A percentile compares a stretch with the other conserved stretches of the same genome.
phyloP scores from a whole-genome alignment of 2,888 invertebrate genomes.

The Drosophila birchii region DNA sequence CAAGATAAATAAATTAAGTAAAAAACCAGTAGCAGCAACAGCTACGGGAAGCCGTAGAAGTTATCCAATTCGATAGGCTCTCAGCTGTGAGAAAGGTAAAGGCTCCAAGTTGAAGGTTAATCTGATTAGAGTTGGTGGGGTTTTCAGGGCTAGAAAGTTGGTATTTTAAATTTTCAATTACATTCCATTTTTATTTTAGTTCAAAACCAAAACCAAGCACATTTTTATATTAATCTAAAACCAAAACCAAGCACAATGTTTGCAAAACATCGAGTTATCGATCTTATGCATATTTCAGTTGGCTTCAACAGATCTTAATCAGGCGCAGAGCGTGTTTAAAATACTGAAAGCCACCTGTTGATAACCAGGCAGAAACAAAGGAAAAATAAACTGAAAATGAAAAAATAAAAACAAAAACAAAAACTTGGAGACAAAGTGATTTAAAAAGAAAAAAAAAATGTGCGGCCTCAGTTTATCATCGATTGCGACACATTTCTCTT shows the following conservation, averaged over 20 bases:
- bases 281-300: constrained; percentile 1
- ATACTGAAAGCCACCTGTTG: constrained; percentile 31
- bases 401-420: background rate
- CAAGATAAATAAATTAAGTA: constrained; percentile 14
- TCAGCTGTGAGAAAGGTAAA: background rate
- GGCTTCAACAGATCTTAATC: constrained; percentile 12
- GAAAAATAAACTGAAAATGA: constrained; percentile 10
- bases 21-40: constrained; percentile 14
- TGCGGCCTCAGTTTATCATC: constrained; percentile 19
- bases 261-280: constrained; percentile 4
- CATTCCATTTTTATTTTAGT: no score
- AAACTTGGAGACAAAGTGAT: constrained; percentile 17
- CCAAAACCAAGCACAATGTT: no score
- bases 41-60: constrained; percentile 18
- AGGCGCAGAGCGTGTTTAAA: constrained; percentile 1
- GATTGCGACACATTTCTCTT: constrained; percentile 35
- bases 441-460: constrained; percentile 15
- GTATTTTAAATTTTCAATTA: background rate
- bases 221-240: no score
- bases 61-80: constrained; percentile 14
- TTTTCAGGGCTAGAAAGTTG: constrained; percentile 1
- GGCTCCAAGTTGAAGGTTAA: constrained; percentile 28
- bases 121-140: constrained; percentile 5
- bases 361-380: constrained; percentile 9
- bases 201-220: no score